phyloP scores from a whole-genome alignment of 1,140 invertebrate species.

The Drosophila fuyamai region DNA sequence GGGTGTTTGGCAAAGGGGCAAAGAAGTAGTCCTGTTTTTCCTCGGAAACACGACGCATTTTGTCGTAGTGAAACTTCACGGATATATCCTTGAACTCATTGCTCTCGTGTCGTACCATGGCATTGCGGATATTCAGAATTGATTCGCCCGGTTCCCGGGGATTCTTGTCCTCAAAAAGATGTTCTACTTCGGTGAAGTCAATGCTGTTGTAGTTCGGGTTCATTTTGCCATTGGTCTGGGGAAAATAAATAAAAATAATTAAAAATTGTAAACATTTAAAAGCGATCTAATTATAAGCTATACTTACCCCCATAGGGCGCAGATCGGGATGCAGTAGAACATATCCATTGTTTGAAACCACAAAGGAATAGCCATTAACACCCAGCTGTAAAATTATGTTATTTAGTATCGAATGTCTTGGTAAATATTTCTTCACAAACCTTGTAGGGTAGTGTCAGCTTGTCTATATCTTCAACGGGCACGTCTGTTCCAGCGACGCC shows the following conservation, averaged over 20 bases:
- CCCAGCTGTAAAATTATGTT: slow-evolving; percentile 88
- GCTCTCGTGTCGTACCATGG: slow-evolving; percentile 90
- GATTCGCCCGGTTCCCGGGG: slow-evolving; percentile 85
- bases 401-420: background rate
- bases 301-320: slow-evolving; percentile 88
- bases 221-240: slow-evolving; percentile 87
- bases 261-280: background rate
- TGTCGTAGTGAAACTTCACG: slow-evolving; percentile 92
- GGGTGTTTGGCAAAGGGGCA: slow-evolving; percentile 91
- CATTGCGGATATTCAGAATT: slow-evolving; percentile 87
- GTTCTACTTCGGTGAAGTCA: slow-evolving; percentile 97
- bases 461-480: slow-evolving; percentile 94
- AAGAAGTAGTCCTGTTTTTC: slow-evolving; percentile 94
- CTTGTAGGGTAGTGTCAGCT: slow-evolving; percentile 93
- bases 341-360: slow-evolving; percentile 98
- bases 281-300: slow-evolving; percentile 15
- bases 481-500: slow-evolving; percentile 97
- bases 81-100: slow-evolving; percentile 88
- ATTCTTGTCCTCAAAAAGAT: slow-evolving; percentile 88
- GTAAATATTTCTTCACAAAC: slow-evolving; percentile 62
- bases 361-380: slow-evolving; percentile 97
- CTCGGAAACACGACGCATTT: slow-evolving; percentile 92
- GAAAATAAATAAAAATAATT: background rate
- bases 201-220: slow-evolving; percentile 98
- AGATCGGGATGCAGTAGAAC: slow-evolving; percentile 92